phyloP scores from a whole-genome alignment of 2,113 vertebrate genomes.

The Corapipo altera region DNA sequence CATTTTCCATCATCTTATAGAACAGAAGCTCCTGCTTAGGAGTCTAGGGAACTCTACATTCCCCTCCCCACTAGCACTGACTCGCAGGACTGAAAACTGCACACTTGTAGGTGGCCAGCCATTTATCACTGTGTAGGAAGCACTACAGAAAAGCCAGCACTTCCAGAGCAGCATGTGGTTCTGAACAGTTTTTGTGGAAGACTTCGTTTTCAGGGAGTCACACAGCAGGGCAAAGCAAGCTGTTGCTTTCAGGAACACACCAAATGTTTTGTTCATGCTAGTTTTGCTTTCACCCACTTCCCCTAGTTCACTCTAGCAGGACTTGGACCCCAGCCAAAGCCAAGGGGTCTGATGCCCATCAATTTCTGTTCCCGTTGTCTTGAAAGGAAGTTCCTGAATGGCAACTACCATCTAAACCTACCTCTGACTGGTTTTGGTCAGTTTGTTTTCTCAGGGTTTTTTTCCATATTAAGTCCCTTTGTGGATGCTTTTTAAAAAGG shows the following conservation, averaged over 20 bases:
- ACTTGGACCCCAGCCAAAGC: background rate
- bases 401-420: background rate
- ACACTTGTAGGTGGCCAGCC: background rate
- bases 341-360: background rate
- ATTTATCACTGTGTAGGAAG: background rate
- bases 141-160: background rate
- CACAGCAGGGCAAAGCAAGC: background rate
- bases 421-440: background rate
- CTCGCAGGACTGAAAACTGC: background rate
- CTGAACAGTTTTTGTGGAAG: background rate
- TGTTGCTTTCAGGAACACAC: background rate
- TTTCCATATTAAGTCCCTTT: background rate
- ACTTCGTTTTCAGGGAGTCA: background rate
- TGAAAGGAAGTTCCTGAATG: background rate
- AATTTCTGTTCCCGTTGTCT: constrained; percentile 19
- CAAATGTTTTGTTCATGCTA: background rate
- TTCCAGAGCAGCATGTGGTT: background rate
- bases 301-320: background rate
- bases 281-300: background rate
- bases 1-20: background rate
- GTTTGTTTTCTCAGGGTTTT: background rate
- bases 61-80: rapidly evolving
- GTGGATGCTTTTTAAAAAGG: background rate
- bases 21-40: background rate
- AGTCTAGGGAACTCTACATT: background rate